phyloP scores from a whole-genome alignment of 1,140 invertebrate species.

The Drosophila subobscura region DNA sequence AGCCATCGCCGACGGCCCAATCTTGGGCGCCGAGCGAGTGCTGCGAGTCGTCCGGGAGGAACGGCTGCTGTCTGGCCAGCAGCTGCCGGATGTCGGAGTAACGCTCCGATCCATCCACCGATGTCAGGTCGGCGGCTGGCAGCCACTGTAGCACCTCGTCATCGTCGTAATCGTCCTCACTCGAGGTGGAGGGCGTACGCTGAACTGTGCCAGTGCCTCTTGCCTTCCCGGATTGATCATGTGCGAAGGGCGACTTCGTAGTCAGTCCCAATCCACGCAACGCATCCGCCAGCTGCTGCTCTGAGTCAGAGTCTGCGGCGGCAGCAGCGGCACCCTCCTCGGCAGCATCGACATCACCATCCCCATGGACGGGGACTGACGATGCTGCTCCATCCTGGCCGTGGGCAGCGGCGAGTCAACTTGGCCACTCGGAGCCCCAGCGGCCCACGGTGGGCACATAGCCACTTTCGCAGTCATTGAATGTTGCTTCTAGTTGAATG shows the following conservation, averaged over 20 bases:
- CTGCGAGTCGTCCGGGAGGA: conserved; percentile 18
- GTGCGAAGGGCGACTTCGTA: conserved; percentile 48
- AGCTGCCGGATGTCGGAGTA: conserved; percentile 74
- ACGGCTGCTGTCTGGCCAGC: conserved; percentile 62
- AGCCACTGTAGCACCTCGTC: conserved; percentile 56
- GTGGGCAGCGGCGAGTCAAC: conserved; percentile 90
- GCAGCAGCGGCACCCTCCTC: conserved; percentile 17
- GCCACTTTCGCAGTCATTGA: conserved; percentile 85
- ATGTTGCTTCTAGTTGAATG: conserved; percentile 82
- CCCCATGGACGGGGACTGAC: conserved; percentile 2
- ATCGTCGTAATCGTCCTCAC: conserved; percentile 68
- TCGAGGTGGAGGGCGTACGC: conserved; percentile 70
- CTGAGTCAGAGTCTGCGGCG: conserved; percentile 23
- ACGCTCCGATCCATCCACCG: conserved; percentile 71
- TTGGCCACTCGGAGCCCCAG: conserved; percentile 95
- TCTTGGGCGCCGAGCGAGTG: conserved; percentile 9
- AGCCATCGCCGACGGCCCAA: conserved; percentile 75
- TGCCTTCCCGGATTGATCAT: conserved; percentile 63
- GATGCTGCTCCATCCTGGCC: conserved; percentile 56
- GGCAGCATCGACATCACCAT: conserved; percentile 28
- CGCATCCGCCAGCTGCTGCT: conserved; percentile 67
- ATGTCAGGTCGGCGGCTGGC: conserved; percentile 74
- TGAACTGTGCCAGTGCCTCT: conserved; percentile 39
- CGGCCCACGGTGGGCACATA: conserved; percentile 91
- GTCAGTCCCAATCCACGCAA: conserved; percentile 78